These are phyloP conservation scores for Cosmia pyralina DNA, from an alignment of 2,888 invertebrate species.

Conservation along the genomic window DNA sequence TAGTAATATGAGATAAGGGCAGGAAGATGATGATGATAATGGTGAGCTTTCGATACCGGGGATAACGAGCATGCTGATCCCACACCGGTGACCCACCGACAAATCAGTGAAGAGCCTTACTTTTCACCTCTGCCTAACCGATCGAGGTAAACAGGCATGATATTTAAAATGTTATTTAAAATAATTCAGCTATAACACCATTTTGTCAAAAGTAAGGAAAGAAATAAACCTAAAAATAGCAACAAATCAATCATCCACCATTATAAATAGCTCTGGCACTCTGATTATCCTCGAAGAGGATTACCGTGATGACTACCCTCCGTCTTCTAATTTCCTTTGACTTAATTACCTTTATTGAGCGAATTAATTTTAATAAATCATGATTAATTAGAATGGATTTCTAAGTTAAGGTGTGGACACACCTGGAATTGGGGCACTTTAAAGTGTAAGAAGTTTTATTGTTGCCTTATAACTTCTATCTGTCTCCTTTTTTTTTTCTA, in stretches of 20 bases:
- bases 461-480: neutral
- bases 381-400: slow-evolving; percentile 70
- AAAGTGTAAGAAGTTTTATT: neutral
- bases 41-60: too few relatives aligned
- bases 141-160: neutral
- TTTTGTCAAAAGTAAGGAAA: neutral
- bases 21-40: too few relatives aligned
- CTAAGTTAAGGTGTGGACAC: slow-evolving; percentile 46
- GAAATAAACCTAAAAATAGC: slow-evolving; percentile 1
- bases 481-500: neutral
- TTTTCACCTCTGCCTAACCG: neutral
- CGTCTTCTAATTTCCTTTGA: slow-evolving; percentile 50
- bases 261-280: slow-evolving; percentile 11
- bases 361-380: slow-evolving; percentile 75
- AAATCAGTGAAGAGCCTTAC: neutral
- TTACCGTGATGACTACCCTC: slow-evolving; percentile 39
- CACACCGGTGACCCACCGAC: too few relatives aligned
- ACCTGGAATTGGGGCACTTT: slow-evolving; percentile 16
- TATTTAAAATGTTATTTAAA: neutral
- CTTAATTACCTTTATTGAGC: slow-evolving; percentile 68
- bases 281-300: slow-evolving; percentile 31
- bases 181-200: neutral
- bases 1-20: too few relatives aligned
- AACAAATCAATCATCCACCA: slow-evolving; percentile 26
- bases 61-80: too few relatives aligned